Conservation (phyloP, 1,140 invertebrate species). For the Metaphire vulgaris region DNA sequence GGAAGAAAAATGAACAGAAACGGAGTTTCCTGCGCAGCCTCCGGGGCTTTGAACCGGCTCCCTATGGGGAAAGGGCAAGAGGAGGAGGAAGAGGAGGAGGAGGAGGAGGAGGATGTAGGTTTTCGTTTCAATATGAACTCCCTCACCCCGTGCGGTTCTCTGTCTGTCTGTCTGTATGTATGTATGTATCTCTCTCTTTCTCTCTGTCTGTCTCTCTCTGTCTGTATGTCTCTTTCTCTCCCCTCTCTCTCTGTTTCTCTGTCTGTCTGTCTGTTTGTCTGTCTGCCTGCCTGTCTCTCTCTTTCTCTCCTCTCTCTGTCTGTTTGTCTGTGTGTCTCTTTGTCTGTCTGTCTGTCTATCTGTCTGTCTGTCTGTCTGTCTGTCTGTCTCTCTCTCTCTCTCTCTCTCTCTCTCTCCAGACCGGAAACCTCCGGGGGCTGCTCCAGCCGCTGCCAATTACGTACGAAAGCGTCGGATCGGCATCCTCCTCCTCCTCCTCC, state of each 20-base stretch:
- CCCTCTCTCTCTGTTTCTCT: background rate
- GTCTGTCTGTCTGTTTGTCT: background rate
- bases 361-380: background rate
- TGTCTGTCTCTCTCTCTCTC: background rate
- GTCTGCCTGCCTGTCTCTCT: background rate
- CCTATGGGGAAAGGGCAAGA: too few relatives aligned
- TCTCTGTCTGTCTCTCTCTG: background rate
- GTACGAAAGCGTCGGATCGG: too few relatives aligned
- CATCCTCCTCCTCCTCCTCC: conserved; percentile 15
- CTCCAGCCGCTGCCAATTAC: too few relatives aligned
- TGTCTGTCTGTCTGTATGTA: background rate
- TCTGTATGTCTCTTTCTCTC: background rate
- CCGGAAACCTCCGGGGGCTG: too few relatives aligned
- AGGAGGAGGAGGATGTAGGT: too few relatives aligned
- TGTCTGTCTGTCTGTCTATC: background rate
- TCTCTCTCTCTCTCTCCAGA: background rate
- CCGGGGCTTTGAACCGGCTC: too few relatives aligned
- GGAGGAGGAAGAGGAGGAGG: too few relatives aligned
- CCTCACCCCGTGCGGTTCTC: background rate
- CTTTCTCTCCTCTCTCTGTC: background rate
- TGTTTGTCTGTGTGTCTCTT: background rate
- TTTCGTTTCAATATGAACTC: too few relatives aligned
- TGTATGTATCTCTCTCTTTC: background rate
- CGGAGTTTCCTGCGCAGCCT: too few relatives aligned
- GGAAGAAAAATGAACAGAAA: too few relatives aligned